phyloP scores from a whole-genome alignment of 2,113 vertebrate genomes.

The Empidonax alnorum region DNA sequence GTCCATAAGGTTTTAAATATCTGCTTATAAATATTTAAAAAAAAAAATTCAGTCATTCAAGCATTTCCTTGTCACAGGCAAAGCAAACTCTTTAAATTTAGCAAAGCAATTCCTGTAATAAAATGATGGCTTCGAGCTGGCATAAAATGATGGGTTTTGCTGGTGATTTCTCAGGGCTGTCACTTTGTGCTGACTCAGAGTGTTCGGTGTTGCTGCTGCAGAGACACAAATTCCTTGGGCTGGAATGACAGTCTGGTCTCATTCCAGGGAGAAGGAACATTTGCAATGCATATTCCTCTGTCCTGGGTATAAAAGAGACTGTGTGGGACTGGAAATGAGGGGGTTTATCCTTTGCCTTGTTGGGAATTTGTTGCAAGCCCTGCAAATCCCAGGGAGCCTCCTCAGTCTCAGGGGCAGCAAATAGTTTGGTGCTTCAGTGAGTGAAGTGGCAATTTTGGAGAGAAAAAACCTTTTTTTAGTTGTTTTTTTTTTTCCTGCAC shows the following conservation, averaged over 20 bases:
- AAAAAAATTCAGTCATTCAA: not conserved
- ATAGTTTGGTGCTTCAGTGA: fast-evolving
- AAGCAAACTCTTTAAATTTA: not conserved
- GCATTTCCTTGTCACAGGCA: not conserved
- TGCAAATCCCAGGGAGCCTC: not conserved
- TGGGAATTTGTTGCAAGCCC: not conserved
- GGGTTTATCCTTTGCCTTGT: not conserved
- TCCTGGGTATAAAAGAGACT: not conserved
- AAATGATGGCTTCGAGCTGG: not conserved
- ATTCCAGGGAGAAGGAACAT: not conserved
- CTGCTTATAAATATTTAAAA: not conserved
- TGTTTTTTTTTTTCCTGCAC: no score
- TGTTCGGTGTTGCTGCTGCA: not conserved
- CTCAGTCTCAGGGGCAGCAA: not conserved
- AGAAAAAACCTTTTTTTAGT: not conserved
- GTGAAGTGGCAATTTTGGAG: not conserved
- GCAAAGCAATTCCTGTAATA: not conserved
- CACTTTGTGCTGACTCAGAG: conserved; percentile 16
- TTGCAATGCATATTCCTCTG: not conserved
- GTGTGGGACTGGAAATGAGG: not conserved
- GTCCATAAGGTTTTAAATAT: not conserved
- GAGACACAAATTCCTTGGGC: not conserved
- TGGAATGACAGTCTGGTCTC: not conserved
- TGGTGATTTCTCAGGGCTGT: conserved; percentile 5
- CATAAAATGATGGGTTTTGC: no score